A percentile compares a stretch with the other conserved stretches of the same genome.
phyloP scores from a whole-genome alignment of 1,140 invertebrate genomes.

The Probaryconus sp. region DNA sequence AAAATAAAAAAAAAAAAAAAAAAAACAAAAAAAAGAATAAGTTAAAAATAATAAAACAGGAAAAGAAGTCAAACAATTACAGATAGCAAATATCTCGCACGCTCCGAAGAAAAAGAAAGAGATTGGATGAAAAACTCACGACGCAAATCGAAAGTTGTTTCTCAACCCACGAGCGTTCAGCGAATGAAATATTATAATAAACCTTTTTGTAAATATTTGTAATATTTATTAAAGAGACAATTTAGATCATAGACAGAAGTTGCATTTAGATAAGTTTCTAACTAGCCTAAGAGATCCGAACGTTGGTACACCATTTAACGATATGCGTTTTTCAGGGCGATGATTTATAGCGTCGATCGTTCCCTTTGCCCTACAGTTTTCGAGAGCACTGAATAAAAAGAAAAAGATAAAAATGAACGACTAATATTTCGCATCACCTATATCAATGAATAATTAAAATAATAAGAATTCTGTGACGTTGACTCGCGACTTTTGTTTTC shows the following conservation, averaged over 20 bases:
- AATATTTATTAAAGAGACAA: conserved; percentile 75
- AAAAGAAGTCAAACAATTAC: conserved; percentile 1
- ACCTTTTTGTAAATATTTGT: conserved; percentile 76
- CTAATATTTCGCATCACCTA: no score
- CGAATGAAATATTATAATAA: conserved; percentile 35
- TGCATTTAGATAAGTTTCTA: conserved; percentile 67
- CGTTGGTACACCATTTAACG: conserved; percentile 48
- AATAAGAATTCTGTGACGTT: background rate
- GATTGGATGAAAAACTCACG: conserved; percentile 16
- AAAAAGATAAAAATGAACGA: no score
- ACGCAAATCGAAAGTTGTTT: no score
- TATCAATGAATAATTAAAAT: no score
- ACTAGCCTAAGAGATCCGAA: conserved; percentile 59
- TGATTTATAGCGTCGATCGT: no score
- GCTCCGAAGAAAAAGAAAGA: conserved; percentile 43
- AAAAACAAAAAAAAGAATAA: conserved; percentile 1
- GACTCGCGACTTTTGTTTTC: background rate
- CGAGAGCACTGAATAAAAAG: no score
- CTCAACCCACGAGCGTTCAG: conserved; percentile 7
- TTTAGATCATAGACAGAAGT: conserved; percentile 65
- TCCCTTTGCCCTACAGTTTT: no score
- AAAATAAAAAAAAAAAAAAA: background rate
- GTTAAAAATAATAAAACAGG: no score
- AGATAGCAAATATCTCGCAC: conserved; percentile 9
- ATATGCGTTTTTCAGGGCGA: background rate